phyloP scores from a whole-genome alignment of 2,888 invertebrate species.

The Arge pagana region DNA sequence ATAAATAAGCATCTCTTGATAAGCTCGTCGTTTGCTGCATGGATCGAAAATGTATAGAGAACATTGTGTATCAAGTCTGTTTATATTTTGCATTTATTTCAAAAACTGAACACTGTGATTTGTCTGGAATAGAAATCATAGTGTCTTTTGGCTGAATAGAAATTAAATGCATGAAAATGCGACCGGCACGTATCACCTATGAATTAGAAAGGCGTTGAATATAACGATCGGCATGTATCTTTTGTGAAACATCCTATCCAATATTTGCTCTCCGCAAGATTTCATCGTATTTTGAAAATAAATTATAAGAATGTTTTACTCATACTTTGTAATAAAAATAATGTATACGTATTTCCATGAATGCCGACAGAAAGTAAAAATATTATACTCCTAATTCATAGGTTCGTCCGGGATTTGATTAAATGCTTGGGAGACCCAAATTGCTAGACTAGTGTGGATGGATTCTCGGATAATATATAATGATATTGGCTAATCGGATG shows the following conservation, averaged over 20 bases:
- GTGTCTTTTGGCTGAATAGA: no score
- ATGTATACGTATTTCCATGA: neutral
- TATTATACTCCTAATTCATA: conserved; percentile 10
- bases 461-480: conserved; percentile 9
- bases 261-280: no score
- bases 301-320: neutral
- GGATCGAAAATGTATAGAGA: neutral
- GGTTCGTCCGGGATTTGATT: conserved; percentile 6
- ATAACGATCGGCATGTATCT: no score
- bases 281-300: neutral
- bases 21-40: neutral
- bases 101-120: no score
- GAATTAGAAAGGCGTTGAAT: no score
- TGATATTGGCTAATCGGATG: conserved; percentile 11
- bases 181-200: no score
- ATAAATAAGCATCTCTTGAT: neutral
- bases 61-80: no score
- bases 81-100: no score
- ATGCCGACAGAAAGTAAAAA: neutral
- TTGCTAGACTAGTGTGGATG: conserved; percentile 17
- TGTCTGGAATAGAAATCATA: no score
- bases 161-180: no score
- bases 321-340: neutral
- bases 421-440: conserved; percentile 9
- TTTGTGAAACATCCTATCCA: no score